Evolutionary conservation across 1,140 invertebrate species (phyloP).

Genomic region (Heliconius melpomene): DNA sequence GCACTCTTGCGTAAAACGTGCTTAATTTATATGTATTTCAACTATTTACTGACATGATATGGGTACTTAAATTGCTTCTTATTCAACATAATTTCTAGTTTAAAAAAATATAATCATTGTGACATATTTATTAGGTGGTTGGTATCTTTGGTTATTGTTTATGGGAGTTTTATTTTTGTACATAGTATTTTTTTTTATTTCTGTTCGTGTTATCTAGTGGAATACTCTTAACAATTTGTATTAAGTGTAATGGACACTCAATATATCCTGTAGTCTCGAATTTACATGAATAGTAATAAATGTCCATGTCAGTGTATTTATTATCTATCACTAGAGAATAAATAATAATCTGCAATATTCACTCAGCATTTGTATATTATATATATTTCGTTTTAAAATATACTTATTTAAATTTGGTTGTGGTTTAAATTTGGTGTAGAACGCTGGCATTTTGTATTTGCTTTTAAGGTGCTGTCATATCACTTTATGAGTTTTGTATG

Average conservation of each 20-base stretch:
- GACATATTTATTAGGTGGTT: not conserved
- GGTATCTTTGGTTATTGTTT: not conserved
- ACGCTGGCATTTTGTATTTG: not conserved
- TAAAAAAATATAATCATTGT: not conserved
- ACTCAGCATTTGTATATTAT: not conserved
- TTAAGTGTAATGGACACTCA: not conserved
- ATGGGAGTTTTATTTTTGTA: not conserved
- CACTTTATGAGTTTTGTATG: not conserved
- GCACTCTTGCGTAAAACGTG: conserved; percentile 11
- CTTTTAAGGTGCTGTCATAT: conserved; percentile 1
- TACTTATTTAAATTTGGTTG: not conserved
- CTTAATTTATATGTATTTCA: not conserved
- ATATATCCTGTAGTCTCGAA: not conserved
- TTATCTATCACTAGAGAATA: not conserved
- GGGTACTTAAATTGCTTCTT: not conserved
- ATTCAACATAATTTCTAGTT: not conserved
- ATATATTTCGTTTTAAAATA: not conserved
- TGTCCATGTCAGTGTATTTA: not conserved
- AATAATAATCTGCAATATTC: not conserved
- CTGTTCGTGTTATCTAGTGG: not conserved
- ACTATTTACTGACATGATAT: too few species aligned
- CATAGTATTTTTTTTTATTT: not conserved
- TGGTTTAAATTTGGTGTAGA: not conserved
- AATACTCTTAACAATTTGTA: not conserved
- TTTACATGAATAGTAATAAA: not conserved